A percentile compares a stretch with the other conserved stretches of the same genome.
These are phyloP conservation scores for Amorpha juglandis DNA, from an alignment of 2,888 invertebrate genomes.

Conservation along the genomic window DNA sequence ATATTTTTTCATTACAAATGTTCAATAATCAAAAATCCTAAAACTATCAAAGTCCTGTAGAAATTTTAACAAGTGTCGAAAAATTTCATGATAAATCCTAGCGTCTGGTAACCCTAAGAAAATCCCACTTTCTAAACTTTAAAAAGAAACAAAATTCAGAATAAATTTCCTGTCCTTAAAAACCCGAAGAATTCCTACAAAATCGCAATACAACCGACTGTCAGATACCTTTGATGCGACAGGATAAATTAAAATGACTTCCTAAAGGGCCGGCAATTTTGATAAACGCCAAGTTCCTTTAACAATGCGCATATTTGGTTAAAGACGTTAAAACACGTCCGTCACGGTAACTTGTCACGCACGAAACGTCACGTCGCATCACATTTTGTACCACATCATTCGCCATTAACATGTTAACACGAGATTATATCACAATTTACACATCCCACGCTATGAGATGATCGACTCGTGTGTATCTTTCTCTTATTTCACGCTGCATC, in stretches of 20 bases:
- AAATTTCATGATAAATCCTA: too few relatives aligned
- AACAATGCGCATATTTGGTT: not conserved
- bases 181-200: not conserved
- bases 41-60: too few relatives aligned
- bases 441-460: slow-evolving; percentile 16
- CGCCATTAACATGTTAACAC: slow-evolving; percentile 27
- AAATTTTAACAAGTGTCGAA: too few relatives aligned
- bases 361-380: slow-evolving; percentile 15
- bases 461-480: slow-evolving; percentile 8
- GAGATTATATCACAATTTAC: slow-evolving; percentile 23
- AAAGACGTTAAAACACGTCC: not conserved
- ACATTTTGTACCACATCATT: slow-evolving; percentile 23
- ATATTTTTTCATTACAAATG: too few relatives aligned
- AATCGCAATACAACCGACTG: not conserved
- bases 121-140: too few relatives aligned
- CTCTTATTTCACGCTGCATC: not conserved
- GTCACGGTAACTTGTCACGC: slow-evolving; percentile 13
- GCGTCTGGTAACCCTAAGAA: too few relatives aligned
- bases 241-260: not conserved
- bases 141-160: not conserved
- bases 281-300: slow-evolving; percentile 43
- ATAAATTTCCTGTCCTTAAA: not conserved
- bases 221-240: not conserved
- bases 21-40: too few relatives aligned
- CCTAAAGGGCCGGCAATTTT: slow-evolving; percentile 36